phyloP scores from a whole-genome alignment of 2,113 vertebrate genomes.

The Rhinogobius similis region DNA sequence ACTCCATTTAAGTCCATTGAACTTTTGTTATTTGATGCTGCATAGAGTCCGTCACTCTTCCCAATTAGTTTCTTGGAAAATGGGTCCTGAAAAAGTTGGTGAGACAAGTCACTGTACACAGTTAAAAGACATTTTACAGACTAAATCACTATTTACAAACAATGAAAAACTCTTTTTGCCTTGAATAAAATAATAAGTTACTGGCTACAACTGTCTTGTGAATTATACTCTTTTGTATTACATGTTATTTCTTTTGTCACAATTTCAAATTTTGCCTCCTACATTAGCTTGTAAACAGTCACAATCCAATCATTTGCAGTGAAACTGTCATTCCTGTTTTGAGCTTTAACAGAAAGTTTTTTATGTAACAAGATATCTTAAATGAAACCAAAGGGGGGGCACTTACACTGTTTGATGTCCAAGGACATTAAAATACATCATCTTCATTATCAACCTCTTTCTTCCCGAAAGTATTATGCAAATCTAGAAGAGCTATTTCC shows the following conservation, averaged over 20 bases:
- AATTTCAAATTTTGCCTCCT: background rate
- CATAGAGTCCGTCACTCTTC: too few relatives aligned
- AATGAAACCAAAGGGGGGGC: background rate
- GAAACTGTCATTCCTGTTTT: background rate
- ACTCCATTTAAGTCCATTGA: background rate
- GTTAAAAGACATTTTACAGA: background rate
- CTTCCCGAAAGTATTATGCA: background rate
- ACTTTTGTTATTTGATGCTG: too few relatives aligned
- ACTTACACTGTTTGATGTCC: background rate
- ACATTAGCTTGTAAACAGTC: background rate
- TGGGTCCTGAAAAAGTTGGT: background rate
- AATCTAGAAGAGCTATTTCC: background rate
- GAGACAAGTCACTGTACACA: too few relatives aligned
- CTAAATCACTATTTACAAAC: background rate
- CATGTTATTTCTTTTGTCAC: background rate
- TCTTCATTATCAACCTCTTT: background rate
- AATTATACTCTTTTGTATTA: too few relatives aligned
- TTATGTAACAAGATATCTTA: background rate
- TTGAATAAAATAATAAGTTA: background rate
- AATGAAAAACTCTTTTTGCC: background rate
- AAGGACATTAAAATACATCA: constrained; percentile 1
- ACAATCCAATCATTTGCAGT: background rate
- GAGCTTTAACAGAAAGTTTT: background rate
- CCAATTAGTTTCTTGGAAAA: too few relatives aligned
- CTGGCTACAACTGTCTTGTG: background rate